A percentile compares a stretch with the other conserved stretches of the same genome.
Evolutionary conservation across 2,113 vertebrate genomes (phyloP).

Genomic region (Asarcornis scutulata): DNA sequence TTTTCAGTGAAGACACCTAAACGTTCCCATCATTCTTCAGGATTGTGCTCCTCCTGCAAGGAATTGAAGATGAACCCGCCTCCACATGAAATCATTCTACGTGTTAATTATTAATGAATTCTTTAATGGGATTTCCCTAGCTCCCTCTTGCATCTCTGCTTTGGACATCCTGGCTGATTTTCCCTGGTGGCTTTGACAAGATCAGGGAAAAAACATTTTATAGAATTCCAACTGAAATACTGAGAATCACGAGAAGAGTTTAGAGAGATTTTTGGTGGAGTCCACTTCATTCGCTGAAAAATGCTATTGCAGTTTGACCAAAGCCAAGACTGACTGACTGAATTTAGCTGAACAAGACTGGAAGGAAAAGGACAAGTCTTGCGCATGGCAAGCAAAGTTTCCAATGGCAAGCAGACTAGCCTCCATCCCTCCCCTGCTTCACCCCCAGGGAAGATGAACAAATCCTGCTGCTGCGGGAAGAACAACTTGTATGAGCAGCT

Average conservation of each 20-base stretch:
- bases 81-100: neutral
- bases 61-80: neutral
- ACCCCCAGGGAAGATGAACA: neutral
- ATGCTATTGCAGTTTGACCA: neutral
- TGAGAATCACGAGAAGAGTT: neutral
- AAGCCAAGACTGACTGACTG: neutral
- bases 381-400: neutral
- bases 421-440: neutral
- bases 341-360: neutral
- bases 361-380: neutral
- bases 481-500: neutral
- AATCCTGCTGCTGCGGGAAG: neutral
- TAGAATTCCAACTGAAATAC: neutral
- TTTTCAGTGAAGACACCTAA: neutral
- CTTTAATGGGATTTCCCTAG: neutral
- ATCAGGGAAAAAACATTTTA: neutral
- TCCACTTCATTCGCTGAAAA: neutral
- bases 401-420: neutral
- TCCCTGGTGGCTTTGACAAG: constrained; percentile 2
- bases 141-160: neutral
- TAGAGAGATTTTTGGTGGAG: neutral
- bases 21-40: constrained; percentile 11
- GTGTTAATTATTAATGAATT: neutral
- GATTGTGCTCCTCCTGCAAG: neutral
- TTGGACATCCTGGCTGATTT: neutral